phyloP scores from a whole-genome alignment of 1,140 invertebrate species.

The Drosophila nigromelanica region DNA sequence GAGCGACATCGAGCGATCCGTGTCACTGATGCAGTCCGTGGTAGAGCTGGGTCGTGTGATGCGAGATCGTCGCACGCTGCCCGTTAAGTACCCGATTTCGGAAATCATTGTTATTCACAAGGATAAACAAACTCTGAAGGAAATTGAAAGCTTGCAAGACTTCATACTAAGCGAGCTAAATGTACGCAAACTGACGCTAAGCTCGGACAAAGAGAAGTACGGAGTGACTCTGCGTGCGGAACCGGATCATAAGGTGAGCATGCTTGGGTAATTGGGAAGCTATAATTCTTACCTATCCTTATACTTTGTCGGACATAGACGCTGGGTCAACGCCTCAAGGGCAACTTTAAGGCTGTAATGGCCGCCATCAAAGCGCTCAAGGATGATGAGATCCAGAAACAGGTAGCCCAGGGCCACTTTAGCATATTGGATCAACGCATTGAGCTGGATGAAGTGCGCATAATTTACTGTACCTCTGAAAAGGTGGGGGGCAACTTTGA shows the following conservation, averaged over 20 bases:
- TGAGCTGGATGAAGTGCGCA: slow-evolving; percentile 91
- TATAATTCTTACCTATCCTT: slow-evolving; percentile 85
- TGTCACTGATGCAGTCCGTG: slow-evolving; percentile 95
- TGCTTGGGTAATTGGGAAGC: background rate
- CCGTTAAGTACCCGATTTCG: slow-evolving; percentile 97
- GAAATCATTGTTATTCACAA: slow-evolving; percentile 98
- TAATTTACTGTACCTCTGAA: slow-evolving; percentile 91
- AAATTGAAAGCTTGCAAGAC: slow-evolving; percentile 91
- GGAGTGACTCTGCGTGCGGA: slow-evolving; percentile 97
- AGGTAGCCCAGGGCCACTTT: slow-evolving; percentile 90
- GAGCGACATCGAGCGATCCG: slow-evolving; percentile 93
- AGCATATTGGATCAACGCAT: slow-evolving; percentile 91
- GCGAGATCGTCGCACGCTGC: slow-evolving; percentile 96
- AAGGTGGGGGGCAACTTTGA: slow-evolving; percentile 89
- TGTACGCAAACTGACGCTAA: slow-evolving; percentile 93
- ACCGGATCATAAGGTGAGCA: slow-evolving; percentile 90
- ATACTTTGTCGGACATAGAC: slow-evolving; percentile 81
- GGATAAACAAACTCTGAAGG: slow-evolving; percentile 90
- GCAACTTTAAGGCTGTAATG: slow-evolving; percentile 94
- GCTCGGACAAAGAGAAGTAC: slow-evolving; percentile 96
- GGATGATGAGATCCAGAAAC: slow-evolving; percentile 92
- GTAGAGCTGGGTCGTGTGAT: slow-evolving; percentile 97
- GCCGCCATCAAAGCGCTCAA: slow-evolving; percentile 92
- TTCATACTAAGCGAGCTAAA: slow-evolving; percentile 98
- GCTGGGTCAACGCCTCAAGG: slow-evolving; percentile 94